A percentile compares a stretch with the other conserved stretches of the same genome.
These are phyloP conservation scores for Coreoperca whiteheadi DNA, from an alignment of 2,113 vertebrate genomes.

Conservation along the genomic window DNA sequence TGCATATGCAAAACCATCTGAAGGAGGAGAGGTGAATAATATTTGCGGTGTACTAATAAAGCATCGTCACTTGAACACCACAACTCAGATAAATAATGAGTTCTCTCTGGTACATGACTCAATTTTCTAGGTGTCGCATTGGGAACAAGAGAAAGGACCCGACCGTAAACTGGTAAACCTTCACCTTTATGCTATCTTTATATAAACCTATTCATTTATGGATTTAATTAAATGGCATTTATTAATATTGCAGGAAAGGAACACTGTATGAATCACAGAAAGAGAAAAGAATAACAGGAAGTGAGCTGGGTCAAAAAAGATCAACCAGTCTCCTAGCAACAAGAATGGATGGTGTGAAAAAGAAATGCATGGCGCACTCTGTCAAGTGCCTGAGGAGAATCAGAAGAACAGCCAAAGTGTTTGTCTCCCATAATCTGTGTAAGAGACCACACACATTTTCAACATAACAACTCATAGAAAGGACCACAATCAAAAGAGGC, in stretches of 20 bases:
- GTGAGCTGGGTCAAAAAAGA: slow-evolving; percentile 60
- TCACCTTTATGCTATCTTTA: neutral
- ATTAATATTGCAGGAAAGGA: slow-evolving; percentile 13
- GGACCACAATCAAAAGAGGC: slow-evolving; percentile 28
- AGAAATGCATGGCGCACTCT: slow-evolving; percentile 65
- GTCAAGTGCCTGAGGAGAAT: slow-evolving; percentile 65
- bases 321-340: slow-evolving; percentile 78
- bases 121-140: neutral
- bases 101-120: neutral
- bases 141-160: neutral
- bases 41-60: neutral
- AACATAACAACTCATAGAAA: slow-evolving; percentile 31
- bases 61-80: slow-evolving; percentile 5
- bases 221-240: neutral
- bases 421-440: slow-evolving; percentile 53
- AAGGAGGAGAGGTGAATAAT: neutral
- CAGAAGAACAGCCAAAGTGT: slow-evolving; percentile 64
- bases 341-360: slow-evolving; percentile 64
- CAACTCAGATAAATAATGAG: slow-evolving; percentile 36
- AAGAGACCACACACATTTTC: slow-evolving; percentile 57
- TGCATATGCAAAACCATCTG: neutral
- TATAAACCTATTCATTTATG: neutral
- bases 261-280: slow-evolving; percentile 26
- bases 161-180: slow-evolving; percentile 2
- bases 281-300: slow-evolving; percentile 52